Conservation (phyloP, 2,113 vertebrate species). For the Misgurnus mizolepis region DNA sequence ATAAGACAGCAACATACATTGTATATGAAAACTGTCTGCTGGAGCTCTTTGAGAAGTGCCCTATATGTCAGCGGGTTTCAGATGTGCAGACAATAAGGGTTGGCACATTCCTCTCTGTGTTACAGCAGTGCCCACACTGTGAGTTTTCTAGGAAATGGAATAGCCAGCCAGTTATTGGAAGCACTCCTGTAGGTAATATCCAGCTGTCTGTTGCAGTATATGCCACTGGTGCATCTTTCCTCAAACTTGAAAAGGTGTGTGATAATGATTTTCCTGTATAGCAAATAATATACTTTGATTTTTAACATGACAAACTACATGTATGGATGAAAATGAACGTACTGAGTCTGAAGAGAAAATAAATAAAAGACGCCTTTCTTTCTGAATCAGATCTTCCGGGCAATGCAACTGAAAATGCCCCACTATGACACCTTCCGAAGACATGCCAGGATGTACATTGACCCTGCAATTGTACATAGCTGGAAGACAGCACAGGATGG, state of each 20-base stretch:
- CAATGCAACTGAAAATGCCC: background rate
- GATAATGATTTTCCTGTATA: background rate
- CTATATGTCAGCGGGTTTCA: background rate
- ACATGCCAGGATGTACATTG: slow-evolving; percentile 5
- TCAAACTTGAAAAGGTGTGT: background rate
- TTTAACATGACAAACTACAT: background rate
- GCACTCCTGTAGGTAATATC: background rate
- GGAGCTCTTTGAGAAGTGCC: slow-evolving; percentile 14
- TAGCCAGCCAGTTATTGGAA: slow-evolving; percentile 12
- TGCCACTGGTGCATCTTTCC: background rate
- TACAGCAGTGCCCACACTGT: slow-evolving; percentile 5
- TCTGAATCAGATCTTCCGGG: background rate
- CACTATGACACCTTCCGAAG: background rate
- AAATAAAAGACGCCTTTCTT: background rate
- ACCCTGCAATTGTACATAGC: slow-evolving; percentile 12
- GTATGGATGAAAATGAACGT: background rate
- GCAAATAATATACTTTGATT: background rate
- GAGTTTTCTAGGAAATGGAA: slow-evolving; percentile 18
- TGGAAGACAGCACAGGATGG: background rate
- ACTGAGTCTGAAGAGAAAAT: background rate
- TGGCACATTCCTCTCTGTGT: slow-evolving; percentile 5
- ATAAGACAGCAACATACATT: background rate
- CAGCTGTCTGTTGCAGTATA: slow-evolving; percentile 2
- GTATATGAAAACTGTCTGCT: slow-evolving; percentile 7
- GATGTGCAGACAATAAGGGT: background rate